Evolutionary conservation across 2,113 vertebrate species (phyloP).

Genomic region (Cheirogaleus medius): DNA sequence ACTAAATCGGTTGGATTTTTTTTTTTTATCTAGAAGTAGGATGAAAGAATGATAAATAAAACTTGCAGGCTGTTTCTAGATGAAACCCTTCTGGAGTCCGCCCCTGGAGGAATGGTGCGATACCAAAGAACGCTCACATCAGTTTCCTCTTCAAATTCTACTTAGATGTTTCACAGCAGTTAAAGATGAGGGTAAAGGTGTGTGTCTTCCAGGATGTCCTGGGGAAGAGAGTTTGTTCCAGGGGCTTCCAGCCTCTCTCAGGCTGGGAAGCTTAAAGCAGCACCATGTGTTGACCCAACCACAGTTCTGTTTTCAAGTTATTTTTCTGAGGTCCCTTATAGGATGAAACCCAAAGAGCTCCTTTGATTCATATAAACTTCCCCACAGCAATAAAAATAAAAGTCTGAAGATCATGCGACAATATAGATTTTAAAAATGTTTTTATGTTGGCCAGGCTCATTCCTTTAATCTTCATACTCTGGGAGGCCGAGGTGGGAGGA

Average conservation of each 20-base stretch:
- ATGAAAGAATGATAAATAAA: constrained; percentile 85
- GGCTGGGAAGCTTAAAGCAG: neutral
- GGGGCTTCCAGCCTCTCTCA: neutral
- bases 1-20: neutral
- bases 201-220: neutral
- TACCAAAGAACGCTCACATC: constrained; percentile 86
- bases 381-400: neutral
- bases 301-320: neutral
- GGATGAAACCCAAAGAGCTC: neutral
- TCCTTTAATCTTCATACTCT: too few species aligned
- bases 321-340: neutral
- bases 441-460: neutral
- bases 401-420: neutral
- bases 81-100: constrained; percentile 81
- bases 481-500: too few species aligned
- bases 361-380: neutral
- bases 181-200: constrained; percentile 82
- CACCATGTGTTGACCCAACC: neutral
- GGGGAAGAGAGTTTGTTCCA: neutral
- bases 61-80: constrained; percentile 86
- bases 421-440: neutral
- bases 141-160: constrained; percentile 91
- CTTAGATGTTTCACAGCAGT: constrained; percentile 82
- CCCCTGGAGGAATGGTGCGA: constrained; percentile 84
- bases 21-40: constrained; percentile 80